Conservation (phyloP, 2,797 vertebrate species). For the Mus caroli region DNA sequence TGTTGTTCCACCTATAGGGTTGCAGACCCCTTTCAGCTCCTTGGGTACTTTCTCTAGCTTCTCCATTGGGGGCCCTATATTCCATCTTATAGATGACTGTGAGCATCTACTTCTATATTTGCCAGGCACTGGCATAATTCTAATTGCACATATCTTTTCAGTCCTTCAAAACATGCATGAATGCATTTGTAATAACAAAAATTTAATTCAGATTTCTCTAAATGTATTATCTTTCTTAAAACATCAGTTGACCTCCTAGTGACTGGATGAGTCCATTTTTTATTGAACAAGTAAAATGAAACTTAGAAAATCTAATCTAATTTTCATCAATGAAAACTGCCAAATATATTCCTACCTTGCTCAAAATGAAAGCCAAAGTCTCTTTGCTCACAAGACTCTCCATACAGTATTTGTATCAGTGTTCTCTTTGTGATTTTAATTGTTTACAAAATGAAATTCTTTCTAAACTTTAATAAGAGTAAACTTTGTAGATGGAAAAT, state of each 20-base stretch:
- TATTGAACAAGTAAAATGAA: neutral
- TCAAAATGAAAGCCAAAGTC: neutral
- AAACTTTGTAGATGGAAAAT: neutral
- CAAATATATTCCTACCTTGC: neutral
- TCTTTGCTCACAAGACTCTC: neutral
- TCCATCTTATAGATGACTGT: no score
- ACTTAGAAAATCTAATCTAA: neutral
- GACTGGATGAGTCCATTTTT: neutral
- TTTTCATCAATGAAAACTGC: neutral
- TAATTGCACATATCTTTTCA: neutral
- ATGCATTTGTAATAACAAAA: neutral
- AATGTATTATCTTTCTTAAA: neutral
- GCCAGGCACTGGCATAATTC: no score
- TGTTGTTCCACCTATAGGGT: no score
- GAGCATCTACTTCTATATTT: no score
- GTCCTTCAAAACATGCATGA: neutral
- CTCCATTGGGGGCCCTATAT: no score
- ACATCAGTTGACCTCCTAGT: neutral
- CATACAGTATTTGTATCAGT: neutral
- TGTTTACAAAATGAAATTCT: conserved; percentile 18
- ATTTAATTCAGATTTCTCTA: neutral
- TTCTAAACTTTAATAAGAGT: neutral
- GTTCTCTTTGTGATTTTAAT: neutral
- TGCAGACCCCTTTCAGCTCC: no score
- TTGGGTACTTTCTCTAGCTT: no score